Evolutionary conservation across 30 jellyfish, hydroid and myxozoan species (phyloP), one percentile per base, ranked within the genome.

Genomic region (Haliclystus octoradiatus): DNA sequence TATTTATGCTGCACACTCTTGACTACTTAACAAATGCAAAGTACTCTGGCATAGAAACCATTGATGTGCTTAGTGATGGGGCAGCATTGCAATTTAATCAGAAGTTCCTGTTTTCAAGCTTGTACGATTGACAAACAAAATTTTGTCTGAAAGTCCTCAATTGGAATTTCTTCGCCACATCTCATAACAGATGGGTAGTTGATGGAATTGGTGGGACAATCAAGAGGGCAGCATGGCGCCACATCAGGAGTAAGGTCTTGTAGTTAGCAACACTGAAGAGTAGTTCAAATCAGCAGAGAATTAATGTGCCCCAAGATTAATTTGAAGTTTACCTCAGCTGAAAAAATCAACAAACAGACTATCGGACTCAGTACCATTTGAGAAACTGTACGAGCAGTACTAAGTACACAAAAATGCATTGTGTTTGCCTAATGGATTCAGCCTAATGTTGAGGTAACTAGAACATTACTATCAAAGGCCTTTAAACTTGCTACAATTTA

Each of bases 101-200:
- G 29, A 32, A 67, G 46, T 34, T 32, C 23, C 69, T 34, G 1
- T n/a, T n/a, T 32, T 34, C 73, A 69, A 69, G 49, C 28, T 71
- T 69, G 27, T 40, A 35, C 49, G 71, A 7, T 63, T 63, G 19
- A 83, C 50, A 73, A 33, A 25, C 33, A 76, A 50, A 50, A 52
- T 76, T 76, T 53, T 34, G 49, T 49, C 49, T 70, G 40, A 50
- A 69, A 49, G n/a, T n/a, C n/a, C 40, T 33, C 28, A 49, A 71
- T 53, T 69, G 79, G 72, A 33, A 69, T 49, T 69, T 46, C 24
- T 69, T 69, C 49, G 79, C 79, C 49, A 33, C 84, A 64, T 68
- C 76, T 1, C 89, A 76, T 51, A 76, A 75, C 76, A 66, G 68
- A 74, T 70, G 85, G 30, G 73, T 28, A 50, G 74, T 71, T 51